Base-by-base conservation (phyloP, 2,888 invertebrate genomes). In the Scaptomyza reducta region DNA sequence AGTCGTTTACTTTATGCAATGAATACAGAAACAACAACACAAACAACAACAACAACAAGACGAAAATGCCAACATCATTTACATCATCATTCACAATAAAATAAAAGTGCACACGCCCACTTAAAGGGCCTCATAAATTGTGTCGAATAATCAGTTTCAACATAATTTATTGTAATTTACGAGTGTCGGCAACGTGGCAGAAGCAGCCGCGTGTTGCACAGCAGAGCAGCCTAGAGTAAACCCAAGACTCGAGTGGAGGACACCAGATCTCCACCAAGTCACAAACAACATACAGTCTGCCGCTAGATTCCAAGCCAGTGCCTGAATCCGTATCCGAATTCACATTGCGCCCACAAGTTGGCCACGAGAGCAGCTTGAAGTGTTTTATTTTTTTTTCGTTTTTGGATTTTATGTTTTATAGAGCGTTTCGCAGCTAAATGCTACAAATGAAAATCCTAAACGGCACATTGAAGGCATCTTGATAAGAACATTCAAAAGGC, bases 11-110 rank as follows among this genome's bases (percentile, higher is more conserved):
- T 69, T 59, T 59, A 70, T 56, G 62, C 62, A 74, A 22, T 31
- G 42, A 38, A 59, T 35, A 65, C 45, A 41, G 33, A 16, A 53
- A 45, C 50, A 64, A 11, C 64, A 63, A 56, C 69, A 74, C n/a
- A n/a, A n/a, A n/a, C n/a, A 53, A 45, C 50, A 64, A 11, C 64
- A 63, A 56, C 69, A 74, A 74, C 63, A 73, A 69, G 63, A 69
- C 64, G 70, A 64, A 70, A 70, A 55, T 69, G 77, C 73, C 87
- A 85, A 77, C 86, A 85, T 87, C 76, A 87, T 87, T 83, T 87
- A 85, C 83, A 87, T 85, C 86, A 85, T 87, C 84, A 85, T 87
- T 85, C 86, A 87, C 86, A 87, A 84, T 84, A 87, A 87, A 84
- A 84, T 84, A 87, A 87, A 87, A 87, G 86, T 87, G 77, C 86